These are phyloP conservation scores for Nomada hirtipes DNA, from an alignment of 2,888 invertebrate species.

Conservation along the genomic window DNA sequence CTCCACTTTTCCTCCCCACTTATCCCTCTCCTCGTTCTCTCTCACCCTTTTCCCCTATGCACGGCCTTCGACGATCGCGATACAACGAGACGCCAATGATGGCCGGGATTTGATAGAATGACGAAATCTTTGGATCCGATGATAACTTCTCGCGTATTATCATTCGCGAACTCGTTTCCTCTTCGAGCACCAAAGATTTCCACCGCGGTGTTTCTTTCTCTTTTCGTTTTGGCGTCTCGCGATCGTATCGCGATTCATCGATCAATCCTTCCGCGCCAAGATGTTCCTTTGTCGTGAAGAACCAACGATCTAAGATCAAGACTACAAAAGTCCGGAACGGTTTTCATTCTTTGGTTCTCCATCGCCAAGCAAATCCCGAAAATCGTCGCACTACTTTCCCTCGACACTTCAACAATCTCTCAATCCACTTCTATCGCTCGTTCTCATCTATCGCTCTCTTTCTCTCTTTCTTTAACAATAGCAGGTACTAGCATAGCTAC, in stretches of 20 bases:
- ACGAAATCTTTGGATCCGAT: not conserved
- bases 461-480: constrained; percentile 80
- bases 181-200: constrained; percentile 42
- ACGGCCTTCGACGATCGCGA: not conserved
- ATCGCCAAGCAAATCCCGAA: constrained; percentile 5
- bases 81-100: constrained; percentile 3
- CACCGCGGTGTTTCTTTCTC: too few relatives aligned
- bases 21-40: not conserved
- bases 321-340: not conserved
- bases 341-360: constrained; percentile 14
- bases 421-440: constrained; percentile 42
- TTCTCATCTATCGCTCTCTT: constrained; percentile 28
- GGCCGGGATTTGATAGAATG: not conserved
- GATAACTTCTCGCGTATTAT: too few relatives aligned
- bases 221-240: not conserved
- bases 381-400: constrained; percentile 10
- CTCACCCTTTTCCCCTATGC: not conserved
- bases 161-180: too few relatives aligned
- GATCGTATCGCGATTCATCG: constrained; percentile 14
- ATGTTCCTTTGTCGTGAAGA: not conserved
- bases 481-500: constrained; percentile 86
- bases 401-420: constrained; percentile 23
- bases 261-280: not conserved
- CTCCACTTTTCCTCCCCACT: constrained; percentile 15
- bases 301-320: not conserved